Conservation (phyloP, 2,113 vertebrate genomes). For the Marmota monax region DNA sequence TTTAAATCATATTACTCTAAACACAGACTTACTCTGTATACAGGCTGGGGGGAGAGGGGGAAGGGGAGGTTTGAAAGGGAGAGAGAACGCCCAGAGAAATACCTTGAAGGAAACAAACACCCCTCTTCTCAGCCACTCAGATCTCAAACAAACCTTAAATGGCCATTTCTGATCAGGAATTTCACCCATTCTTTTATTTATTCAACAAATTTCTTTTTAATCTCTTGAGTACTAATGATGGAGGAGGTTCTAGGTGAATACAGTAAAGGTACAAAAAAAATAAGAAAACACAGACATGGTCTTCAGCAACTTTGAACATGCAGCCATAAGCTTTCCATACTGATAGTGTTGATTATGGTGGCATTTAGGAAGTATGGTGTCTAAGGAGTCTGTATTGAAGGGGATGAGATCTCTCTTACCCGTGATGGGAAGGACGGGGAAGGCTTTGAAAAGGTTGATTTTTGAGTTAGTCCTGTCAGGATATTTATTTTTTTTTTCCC, state of each 20-base stretch:
- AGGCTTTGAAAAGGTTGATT: not conserved
- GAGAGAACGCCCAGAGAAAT: not conserved
- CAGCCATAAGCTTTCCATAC: not conserved
- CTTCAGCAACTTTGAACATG: not conserved
- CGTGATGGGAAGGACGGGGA: not conserved
- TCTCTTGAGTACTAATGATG: not conserved
- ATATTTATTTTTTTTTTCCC: not conserved
- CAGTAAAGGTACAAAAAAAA: not conserved
- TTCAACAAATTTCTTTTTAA: not conserved
- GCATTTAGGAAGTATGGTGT: not conserved
- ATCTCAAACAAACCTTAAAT: not conserved
- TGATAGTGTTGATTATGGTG: rapidly evolving
- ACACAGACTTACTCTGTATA: conserved; percentile 81
- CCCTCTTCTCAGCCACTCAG: not conserved
- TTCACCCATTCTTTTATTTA: not conserved
- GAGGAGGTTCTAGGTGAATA: not conserved
- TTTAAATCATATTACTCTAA: conserved; percentile 80
- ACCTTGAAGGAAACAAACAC: not conserved
- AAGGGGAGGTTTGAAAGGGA: rapidly evolving
- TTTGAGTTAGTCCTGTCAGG: not conserved
- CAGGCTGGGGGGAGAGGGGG: rapidly evolving
- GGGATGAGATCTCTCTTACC: not conserved
- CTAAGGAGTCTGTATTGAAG: not conserved
- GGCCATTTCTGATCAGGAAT: not conserved
- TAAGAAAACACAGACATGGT: not conserved